These are phyloP conservation scores for Hemicrepidius hirtus DNA, from an alignment of 2,888 invertebrate species.

Conservation along the genomic window DNA sequence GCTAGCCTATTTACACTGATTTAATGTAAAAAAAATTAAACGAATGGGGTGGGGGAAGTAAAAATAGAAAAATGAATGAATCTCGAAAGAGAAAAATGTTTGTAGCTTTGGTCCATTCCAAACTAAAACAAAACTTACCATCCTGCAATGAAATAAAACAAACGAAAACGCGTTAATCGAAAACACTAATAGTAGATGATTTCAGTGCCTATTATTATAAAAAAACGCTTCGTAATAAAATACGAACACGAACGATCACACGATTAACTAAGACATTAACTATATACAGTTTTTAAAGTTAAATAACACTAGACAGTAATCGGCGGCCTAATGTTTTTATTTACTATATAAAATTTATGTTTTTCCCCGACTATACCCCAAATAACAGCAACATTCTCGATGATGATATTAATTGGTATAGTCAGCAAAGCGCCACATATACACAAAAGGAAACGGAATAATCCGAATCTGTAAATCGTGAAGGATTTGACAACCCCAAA, in stretches of 20 bases:
- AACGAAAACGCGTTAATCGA: neutral
- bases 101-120: conserved; percentile 9
- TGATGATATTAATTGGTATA: conserved; percentile 94
- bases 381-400: conserved; percentile 95
- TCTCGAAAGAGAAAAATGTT: neutral
- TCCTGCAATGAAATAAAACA: conserved; percentile 3
- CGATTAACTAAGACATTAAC: conserved; percentile 29
- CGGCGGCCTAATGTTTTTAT: conserved; percentile 88
- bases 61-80: too few relatives aligned
- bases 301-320: conserved; percentile 75
- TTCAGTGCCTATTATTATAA: conserved; percentile 14
- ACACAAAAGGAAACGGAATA: conserved; percentile 85
- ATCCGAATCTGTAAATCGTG: conserved; percentile 89
- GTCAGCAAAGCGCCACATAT: conserved; percentile 91
- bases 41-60: too few relatives aligned
- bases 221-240: conserved; percentile 34
- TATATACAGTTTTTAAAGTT: conserved; percentile 36
- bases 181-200: conserved; percentile 10
- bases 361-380: conserved; percentile 97
- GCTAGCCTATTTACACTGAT: too few relatives aligned
- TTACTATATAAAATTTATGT: conserved; percentile 97
- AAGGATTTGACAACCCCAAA: conserved; percentile 98
- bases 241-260: conserved; percentile 42
- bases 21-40: too few relatives aligned
- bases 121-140: neutral